phyloP scores from a whole-genome alignment of 2,113 vertebrate genomes.

The Ammodramus savannarum region DNA sequence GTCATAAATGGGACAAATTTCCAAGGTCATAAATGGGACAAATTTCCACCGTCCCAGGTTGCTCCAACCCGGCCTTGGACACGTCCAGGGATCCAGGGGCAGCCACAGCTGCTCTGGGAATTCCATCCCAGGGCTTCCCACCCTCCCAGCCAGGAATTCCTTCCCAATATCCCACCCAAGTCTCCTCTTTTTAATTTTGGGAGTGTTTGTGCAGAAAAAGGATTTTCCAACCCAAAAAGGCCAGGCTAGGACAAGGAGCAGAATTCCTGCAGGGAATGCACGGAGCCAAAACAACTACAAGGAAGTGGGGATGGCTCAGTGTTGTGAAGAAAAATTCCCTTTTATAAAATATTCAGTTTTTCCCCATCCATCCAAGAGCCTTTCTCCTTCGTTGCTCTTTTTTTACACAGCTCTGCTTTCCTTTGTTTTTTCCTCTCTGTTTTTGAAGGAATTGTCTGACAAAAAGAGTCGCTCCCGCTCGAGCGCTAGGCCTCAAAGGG shows the following conservation, averaged over 20 bases:
- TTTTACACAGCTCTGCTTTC: neutral
- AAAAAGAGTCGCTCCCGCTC: neutral
- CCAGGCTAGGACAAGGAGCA: neutral
- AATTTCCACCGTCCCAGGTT: accelerated
- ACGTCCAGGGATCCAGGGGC: neutral
- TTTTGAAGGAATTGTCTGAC: neutral
- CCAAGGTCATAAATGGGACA: neutral
- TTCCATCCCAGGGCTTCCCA: accelerated
- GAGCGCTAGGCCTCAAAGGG: neutral
- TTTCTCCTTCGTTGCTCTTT: accelerated
- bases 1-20: neutral
- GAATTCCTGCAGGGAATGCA: neutral
- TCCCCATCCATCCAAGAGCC: accelerated
- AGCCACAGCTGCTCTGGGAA: neutral
- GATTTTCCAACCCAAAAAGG: accelerated
- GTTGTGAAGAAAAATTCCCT: neutral
- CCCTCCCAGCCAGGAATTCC: neutral
- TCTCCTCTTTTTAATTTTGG: neutral
- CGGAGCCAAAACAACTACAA: too few relatives aligned
- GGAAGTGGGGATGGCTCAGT: neutral
- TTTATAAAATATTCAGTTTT: neutral
- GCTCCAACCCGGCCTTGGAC: neutral
- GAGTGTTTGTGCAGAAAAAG: neutral
- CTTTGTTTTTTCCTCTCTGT: neutral
- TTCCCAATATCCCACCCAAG: neutral